Percentiles rank a stretch among this genome's conserved stretches.
phyloP scores from a whole-genome alignment of 23 tunicate genomes.

The Diplosoma virens region DNA sequence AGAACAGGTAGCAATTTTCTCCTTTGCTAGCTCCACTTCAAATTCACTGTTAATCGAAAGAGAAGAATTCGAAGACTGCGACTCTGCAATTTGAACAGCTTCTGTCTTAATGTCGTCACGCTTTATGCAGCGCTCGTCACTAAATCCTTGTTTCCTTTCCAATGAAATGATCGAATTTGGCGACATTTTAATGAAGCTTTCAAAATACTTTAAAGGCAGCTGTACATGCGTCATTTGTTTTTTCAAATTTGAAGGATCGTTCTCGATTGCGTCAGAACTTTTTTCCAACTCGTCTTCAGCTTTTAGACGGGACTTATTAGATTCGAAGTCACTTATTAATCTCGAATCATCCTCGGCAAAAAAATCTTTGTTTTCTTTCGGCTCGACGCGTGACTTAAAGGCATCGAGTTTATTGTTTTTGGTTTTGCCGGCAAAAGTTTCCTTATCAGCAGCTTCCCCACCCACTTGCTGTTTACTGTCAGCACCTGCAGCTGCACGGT shows the following conservation, averaged over 20 bases:
- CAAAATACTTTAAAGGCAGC: background rate
- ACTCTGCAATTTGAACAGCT: background rate
- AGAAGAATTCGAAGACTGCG: too few relatives aligned
- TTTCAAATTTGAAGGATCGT: background rate
- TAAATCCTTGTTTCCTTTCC: too few relatives aligned
- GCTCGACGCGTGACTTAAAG: background rate
- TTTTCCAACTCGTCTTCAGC: background rate
- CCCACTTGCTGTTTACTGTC: background rate
- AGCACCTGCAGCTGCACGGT: slow-evolving; percentile 3
- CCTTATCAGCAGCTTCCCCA: slow-evolving; percentile 1
- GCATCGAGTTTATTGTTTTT: background rate
- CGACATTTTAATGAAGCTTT: background rate
- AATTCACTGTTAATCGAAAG: too few relatives aligned
- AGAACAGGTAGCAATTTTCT: background rate
- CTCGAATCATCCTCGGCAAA: background rate
- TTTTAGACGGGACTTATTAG: background rate
- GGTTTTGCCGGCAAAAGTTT: background rate
- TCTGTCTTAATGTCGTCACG: too few relatives aligned
- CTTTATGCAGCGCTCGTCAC: too few relatives aligned
- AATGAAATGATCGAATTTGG: too few relatives aligned
- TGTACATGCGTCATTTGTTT: slow-evolving; percentile 24
- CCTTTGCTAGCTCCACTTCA: background rate
- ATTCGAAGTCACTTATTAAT: background rate
- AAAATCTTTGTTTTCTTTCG: slow-evolving; percentile 19
- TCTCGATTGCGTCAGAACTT: background rate